Evolutionary conservation across 2,888 invertebrate species (phyloP), one percentile per base, ranked within the genome.

Genomic region (Eupeodes latifasciatus): DNA sequence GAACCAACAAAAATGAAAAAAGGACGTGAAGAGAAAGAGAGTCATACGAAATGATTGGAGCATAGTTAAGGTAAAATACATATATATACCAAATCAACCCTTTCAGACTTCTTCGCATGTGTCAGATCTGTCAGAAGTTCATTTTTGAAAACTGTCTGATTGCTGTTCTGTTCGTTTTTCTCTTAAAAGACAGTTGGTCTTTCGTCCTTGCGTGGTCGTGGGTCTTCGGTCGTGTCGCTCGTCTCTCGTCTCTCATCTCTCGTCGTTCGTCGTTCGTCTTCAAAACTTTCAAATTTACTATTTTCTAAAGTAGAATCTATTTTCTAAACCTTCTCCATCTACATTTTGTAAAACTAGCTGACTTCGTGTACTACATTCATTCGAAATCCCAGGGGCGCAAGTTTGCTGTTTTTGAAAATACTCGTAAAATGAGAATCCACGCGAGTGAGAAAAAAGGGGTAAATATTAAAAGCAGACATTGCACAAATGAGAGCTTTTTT

Each of bases 101-200:
- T 47, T 59, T 36, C 10, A 27, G 40, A 78, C 79, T 74, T 83
- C 62, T 84, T 78, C 87, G 87, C 87, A 84, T 84, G 84, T 87
- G 80, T 84, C 80, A 77, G 80, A 77, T 74, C 66, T 84, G 87
- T 87, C 86, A 87, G 61, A 78, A 74, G 14, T 66, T 36, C 19
- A 3, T 40, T 61, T 64, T 67, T 66, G 34, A 72, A 66, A 72
- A 51, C 66, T 83, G 44, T 69, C 10, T 51, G 49, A 67, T 34
- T 81, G 11, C 53, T 44, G 75, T 49, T 14, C 55, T n/a, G 36
- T 19, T 47, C 1, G 19, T 74, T 59, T 67, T 67, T 67, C 36
- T 36, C 51, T 51, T 34, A 34, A 47, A 27, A 27, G 9, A 40
- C 40, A 5, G 40, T 40, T 40, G 6, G 40, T 40, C 6, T 9